These are phyloP conservation scores for Xenops minutus DNA, from an alignment of 2,797 vertebrate species.

Conservation along the genomic window DNA sequence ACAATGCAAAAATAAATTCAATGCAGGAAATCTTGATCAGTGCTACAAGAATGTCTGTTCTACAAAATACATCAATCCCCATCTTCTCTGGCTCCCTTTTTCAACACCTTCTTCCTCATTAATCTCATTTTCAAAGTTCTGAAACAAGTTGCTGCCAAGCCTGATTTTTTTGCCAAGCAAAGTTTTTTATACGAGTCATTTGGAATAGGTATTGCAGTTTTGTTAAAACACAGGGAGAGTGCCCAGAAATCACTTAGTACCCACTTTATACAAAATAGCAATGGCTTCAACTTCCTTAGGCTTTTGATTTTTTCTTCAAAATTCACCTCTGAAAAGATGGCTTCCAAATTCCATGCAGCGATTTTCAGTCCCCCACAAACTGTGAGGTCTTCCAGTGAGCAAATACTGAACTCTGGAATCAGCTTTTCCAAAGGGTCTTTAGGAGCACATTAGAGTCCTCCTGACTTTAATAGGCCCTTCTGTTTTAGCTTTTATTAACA, in stretches of 20 bases:
- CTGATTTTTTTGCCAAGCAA: background rate
- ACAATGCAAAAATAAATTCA: background rate
- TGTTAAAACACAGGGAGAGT: background rate
- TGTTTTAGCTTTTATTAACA: background rate
- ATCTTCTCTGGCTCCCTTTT: background rate
- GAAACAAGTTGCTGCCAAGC: constrained; percentile 3
- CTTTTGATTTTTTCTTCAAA: background rate
- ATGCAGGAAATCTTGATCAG: background rate
- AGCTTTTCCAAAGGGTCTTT: background rate
- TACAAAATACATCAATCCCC: background rate
- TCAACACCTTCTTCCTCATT: background rate
- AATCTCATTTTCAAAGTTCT: background rate
- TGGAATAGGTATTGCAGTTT: background rate
- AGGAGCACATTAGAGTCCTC: background rate
- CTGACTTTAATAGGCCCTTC: background rate
- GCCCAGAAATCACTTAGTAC: background rate
- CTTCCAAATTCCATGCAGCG: background rate
- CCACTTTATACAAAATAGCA: background rate
- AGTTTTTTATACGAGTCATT: background rate
- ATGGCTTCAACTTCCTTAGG: background rate
- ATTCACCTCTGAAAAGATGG: background rate
- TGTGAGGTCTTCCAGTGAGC: background rate
- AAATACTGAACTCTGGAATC: background rate
- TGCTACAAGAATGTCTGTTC: background rate
- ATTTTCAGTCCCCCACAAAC: background rate